phyloP scores from a whole-genome alignment of 1,140 invertebrate genomes.

The Tetraneura akinire region DNA sequence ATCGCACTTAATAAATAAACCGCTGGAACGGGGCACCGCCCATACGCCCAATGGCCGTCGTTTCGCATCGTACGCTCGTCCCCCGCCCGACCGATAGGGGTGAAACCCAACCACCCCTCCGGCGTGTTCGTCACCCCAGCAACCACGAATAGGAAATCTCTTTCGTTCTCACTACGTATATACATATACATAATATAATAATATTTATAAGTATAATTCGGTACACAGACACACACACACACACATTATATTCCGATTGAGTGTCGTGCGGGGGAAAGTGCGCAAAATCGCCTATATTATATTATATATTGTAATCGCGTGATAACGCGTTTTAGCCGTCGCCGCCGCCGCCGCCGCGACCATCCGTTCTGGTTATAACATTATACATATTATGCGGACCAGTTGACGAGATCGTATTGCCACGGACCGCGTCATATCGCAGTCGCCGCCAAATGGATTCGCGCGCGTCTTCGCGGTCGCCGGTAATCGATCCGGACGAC shows the following conservation, averaged over 20 bases:
- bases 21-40: slow-evolving; percentile 26
- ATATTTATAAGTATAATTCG: neutral
- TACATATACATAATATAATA: neutral
- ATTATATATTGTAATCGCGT: slow-evolving; percentile 45
- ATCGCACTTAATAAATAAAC: slow-evolving; percentile 50
- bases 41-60: slow-evolving; percentile 45
- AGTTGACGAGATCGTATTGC: slow-evolving; percentile 30
- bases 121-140: slow-evolving; percentile 35
- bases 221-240: neutral
- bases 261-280: slow-evolving; percentile 3
- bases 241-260: slow-evolving; percentile 37
- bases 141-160: slow-evolving; percentile 22
- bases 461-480: slow-evolving; percentile 53
- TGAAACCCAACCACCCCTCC: neutral
- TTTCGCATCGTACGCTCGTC: slow-evolving; percentile 4
- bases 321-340: slow-evolving; percentile 22
- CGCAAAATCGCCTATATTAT: slow-evolving; percentile 26
- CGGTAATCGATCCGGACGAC: slow-evolving; percentile 56
- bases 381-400: no score
- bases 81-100: neutral
- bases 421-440: neutral
- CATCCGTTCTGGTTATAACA: no score
- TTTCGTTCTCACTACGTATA: neutral
- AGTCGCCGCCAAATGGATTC: slow-evolving; percentile 22
- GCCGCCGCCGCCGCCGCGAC: no score